Evolutionary conservation across 2,113 vertebrate species (phyloP).

Genomic region (Dolichallabes microphthalmus): DNA sequence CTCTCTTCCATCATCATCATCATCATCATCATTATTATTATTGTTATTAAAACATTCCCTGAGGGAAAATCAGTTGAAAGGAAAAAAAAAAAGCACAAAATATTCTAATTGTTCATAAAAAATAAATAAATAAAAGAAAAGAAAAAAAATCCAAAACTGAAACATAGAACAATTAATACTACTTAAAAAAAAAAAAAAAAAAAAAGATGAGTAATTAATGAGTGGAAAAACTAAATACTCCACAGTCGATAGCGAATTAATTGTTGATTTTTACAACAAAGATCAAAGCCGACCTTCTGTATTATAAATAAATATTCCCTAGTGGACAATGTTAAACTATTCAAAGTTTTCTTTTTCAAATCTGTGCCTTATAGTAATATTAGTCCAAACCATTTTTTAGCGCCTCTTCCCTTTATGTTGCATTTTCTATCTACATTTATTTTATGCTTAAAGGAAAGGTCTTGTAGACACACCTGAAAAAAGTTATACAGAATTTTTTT

Average conservation of each 20-base stretch:
- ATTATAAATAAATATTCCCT: background rate
- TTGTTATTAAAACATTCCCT: background rate
- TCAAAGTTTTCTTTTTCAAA: background rate
- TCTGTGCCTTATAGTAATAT: background rate
- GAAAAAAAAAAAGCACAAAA: background rate
- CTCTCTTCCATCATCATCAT: background rate
- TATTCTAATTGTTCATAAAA: background rate
- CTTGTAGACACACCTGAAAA: background rate
- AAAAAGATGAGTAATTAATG: background rate
- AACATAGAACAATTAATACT: too few species aligned
- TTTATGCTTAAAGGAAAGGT: background rate
- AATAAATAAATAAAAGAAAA: too few species aligned
- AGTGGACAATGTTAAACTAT: background rate
- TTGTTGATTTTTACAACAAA: background rate
- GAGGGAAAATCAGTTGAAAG: background rate
- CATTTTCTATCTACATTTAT: background rate
- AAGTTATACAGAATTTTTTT: background rate
- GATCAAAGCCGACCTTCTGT: background rate
- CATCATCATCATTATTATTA: background rate
- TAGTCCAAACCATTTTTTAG: background rate
- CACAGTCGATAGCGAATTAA: background rate
- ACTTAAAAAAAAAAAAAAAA: too few species aligned
- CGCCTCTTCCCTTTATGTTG: background rate
- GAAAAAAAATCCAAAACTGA: background rate
- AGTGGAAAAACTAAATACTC: background rate